Evolutionary conservation across 37 sponge, comb jelly and placozoan species (phyloP), one percentile per base, ranked within the genome.

Genomic region (Chondrosia reniformis): DNA sequence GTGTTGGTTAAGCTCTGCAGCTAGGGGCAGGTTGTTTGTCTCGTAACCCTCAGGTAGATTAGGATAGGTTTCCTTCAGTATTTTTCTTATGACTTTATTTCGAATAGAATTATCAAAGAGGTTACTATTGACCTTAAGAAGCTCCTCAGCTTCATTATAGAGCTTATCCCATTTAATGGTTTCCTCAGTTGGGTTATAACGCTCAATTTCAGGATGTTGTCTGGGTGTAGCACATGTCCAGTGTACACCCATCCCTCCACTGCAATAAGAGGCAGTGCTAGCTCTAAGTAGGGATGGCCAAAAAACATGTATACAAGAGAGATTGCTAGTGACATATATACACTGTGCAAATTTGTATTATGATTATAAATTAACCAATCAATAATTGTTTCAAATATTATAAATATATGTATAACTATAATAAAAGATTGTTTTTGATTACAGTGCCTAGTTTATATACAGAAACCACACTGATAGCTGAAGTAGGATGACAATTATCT

Each of bases 191-290:
- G 80, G 69, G 7, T 19, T 21, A 44, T 45, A 69, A 4, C 76
- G 86, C 30, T 86, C 86, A 8, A 64, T 5, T 4, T 1, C 24
- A 31, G 67, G 66, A 36, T 86, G 64, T 34, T 80, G 56, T 2
- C 86, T 13, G 31, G 81, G 81, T 7, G 45, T 45, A 30, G 43
- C 21, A 15, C 52, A 43, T 2, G 86, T 86, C 86, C 86, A 86
- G 57, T 80, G 81, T 27, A 74, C 72, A 24, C 45, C 80, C 86
- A 86, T 86, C 24, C 86, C 86, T 33, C 86, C 86, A 13, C 80
- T 77, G 8, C 63, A 63, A 43, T 86, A 86, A 0, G 85, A 46
- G 19, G 80, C 85, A 21, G 63, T 43, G 24, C 80, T 75, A 72
- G 38, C 79, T 8, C 64, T 67, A 10, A 85, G 64, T n/a, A n/a